Evolutionary conservation across 1,140 invertebrate genomes (phyloP).

Genomic region (Cydia strobilella): DNA sequence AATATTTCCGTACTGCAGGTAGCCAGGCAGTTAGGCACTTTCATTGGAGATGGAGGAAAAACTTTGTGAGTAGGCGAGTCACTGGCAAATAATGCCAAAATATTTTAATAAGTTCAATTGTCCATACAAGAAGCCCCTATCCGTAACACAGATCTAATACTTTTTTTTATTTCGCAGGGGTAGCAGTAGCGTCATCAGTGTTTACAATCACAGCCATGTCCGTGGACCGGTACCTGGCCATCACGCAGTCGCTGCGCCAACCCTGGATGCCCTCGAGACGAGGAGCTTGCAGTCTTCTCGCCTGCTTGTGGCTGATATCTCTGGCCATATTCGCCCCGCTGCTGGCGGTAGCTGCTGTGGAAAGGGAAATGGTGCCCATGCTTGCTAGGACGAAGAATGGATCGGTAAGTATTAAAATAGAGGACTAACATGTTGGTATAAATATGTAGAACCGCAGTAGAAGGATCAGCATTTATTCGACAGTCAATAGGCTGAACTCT

Average conservation of each 20-base stretch:
- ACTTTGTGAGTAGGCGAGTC: too few relatives aligned
- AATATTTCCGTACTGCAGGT: too few relatives aligned
- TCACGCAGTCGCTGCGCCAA: slow-evolving; percentile 86
- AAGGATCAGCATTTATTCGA: background rate
- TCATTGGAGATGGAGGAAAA: too few relatives aligned
- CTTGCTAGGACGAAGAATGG: slow-evolving; percentile 58
- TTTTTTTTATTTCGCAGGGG: slow-evolving; percentile 79
- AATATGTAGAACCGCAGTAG: too few relatives aligned
- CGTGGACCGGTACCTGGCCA: slow-evolving; percentile 87
- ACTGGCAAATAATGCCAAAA: too few relatives aligned
- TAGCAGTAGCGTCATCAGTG: slow-evolving; percentile 87
- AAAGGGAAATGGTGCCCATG: slow-evolving; percentile 72
- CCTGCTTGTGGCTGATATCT: slow-evolving; percentile 84
- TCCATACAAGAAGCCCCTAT: too few relatives aligned
- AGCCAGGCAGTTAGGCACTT: too few relatives aligned
- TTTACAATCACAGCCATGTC: slow-evolving; percentile 90
- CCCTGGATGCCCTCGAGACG: slow-evolving; percentile 84
- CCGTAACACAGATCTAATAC: too few relatives aligned
- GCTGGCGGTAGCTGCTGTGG: slow-evolving; percentile 78
- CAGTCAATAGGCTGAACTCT: background rate
- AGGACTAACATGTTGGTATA: too few relatives aligned
- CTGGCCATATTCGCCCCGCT: slow-evolving; percentile 85
- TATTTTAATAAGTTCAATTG: too few relatives aligned
- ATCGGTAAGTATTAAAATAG: slow-evolving; percentile 53
- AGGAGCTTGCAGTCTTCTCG: slow-evolving; percentile 83